Base-by-base conservation (phyloP, 1,140 invertebrate species). In the Trichogramma pretiosum region DNA sequence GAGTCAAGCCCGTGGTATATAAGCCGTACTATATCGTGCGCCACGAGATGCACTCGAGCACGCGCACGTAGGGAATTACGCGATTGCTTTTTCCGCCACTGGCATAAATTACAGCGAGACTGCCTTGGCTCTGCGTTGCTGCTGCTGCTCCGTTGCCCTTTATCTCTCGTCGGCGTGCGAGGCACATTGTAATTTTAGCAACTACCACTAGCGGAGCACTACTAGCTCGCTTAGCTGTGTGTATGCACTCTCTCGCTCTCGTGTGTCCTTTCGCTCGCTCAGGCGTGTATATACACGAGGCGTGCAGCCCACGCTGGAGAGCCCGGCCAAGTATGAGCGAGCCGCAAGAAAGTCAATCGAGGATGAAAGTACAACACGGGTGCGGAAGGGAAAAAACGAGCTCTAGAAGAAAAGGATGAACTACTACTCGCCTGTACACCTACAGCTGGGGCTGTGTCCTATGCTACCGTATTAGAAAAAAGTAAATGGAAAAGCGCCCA, bases 271-370 rank as follows among this genome's bases (percentile, higher is more conserved):
- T 5, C 11, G 24, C 11, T 5, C 24, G 24, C 24, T 5, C 24
- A 7, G 5, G 24, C 24, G n/a, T n/a, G n/a, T n/a, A n/a, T n/a
- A n/a, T n/a, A n/a, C n/a, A n/a, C n/a, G n/a, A n/a, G n/a, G n/a
- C n/a, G n/a, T n/a, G n/a, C n/a, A n/a, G n/a, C n/a, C n/a, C n/a
- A n/a, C n/a, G n/a, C n/a, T n/a, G n/a, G n/a, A n/a, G n/a, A n/a
- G n/a, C 21, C 32, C 39, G 7, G 26, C 24, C 32, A 32, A 18
- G 18, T 21, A 39, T 23, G 24, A 37, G 32, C 28, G 18, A 24
- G 30, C 11, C 19, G 14, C n/a, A n/a, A 47, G 44, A 55, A 42
- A 57, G 53, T 53, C 50, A 56, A 57, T 51, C 53, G 50, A 55
- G 55, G 53, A 48, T 54, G 53, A 56, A 59, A 55, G 54, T 56